Conservation (phyloP, 1,140 invertebrate species). For the Pentalonia nigronervosa region DNA sequence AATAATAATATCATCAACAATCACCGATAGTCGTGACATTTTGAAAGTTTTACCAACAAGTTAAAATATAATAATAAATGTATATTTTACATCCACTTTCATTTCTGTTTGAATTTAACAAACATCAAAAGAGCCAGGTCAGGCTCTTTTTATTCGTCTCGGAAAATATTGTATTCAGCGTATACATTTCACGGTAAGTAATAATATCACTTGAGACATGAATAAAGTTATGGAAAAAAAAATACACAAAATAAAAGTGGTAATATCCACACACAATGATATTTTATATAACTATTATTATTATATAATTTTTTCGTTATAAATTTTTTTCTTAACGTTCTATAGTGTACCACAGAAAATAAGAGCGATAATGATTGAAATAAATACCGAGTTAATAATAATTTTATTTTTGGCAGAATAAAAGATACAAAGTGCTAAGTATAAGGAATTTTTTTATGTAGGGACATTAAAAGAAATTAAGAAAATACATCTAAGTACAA, state of each 20-base stretch:
- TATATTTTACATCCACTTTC: slow-evolving; percentile 12
- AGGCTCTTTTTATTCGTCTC: background rate
- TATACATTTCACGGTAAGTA: background rate
- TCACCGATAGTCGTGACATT: background rate
- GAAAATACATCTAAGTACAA: background rate
- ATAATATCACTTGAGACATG: slow-evolving; percentile 16
- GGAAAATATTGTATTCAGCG: background rate
- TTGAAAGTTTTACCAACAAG: background rate
- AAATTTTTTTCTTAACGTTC: background rate
- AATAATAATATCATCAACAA: background rate
- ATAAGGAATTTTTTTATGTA: background rate
- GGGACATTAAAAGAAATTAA: background rate
- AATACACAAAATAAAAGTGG: background rate
- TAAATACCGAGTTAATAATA: background rate
- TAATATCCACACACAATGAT: background rate
- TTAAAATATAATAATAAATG: background rate
- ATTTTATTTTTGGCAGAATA: background rate
- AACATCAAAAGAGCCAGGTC: slow-evolving; percentile 1
- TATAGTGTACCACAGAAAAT: background rate
- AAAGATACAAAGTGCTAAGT: background rate
- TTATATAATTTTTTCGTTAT: background rate
- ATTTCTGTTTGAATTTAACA: slow-evolving; percentile 5
- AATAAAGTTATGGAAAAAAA: background rate
- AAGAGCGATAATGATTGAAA: background rate
- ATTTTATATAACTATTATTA: background rate